Evolutionary conservation across 2,888 invertebrate genomes (phyloP).

Genomic region (Acleris holmiana): DNA sequence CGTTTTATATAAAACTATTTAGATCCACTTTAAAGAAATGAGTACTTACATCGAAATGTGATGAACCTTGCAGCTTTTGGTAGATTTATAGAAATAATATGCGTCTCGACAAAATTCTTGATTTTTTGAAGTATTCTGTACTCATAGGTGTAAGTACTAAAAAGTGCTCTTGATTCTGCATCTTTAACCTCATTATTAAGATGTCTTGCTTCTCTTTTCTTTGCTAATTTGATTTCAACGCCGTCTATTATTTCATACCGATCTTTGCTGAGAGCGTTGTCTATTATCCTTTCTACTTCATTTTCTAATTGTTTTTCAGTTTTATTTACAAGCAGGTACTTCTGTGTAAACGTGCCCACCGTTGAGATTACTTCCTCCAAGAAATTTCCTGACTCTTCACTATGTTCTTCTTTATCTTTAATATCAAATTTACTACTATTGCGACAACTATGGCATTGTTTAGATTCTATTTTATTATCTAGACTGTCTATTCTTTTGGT

Average conservation of each 20-base stretch:
- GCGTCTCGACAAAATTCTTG: conserved; percentile 84
- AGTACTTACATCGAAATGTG: conserved; percentile 85
- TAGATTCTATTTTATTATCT: conserved; percentile 71
- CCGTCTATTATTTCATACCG: conserved; percentile 84
- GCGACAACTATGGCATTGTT: conserved; percentile 77
- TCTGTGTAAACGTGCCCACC: conserved; percentile 59
- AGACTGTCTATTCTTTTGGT: conserved; percentile 65
- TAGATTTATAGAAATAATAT: conserved; percentile 86
- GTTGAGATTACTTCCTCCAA: conserved; percentile 62
- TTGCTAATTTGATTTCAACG: conserved; percentile 74
- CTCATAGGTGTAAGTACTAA: conserved; percentile 74
- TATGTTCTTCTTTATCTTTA: conserved; percentile 44
- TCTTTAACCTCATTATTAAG: conserved; percentile 39
- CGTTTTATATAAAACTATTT: too few relatives aligned
- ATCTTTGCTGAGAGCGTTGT: conserved; percentile 82
- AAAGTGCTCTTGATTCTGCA: conserved; percentile 63
- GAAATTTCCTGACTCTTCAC: conserved; percentile 45
- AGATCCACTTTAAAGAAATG: not conserved
- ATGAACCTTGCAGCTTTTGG: conserved; percentile 87
- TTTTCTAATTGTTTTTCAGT: conserved; percentile 72
- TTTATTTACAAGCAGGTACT: conserved; percentile 64
- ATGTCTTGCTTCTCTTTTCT: conserved; percentile 43
- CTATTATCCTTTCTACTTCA: conserved; percentile 83
- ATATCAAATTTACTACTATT: conserved; percentile 55
- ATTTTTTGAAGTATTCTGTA: conserved; percentile 84